Conservation (phyloP, 2,888 invertebrate species). For the Diachrysia chrysitis region DNA sequence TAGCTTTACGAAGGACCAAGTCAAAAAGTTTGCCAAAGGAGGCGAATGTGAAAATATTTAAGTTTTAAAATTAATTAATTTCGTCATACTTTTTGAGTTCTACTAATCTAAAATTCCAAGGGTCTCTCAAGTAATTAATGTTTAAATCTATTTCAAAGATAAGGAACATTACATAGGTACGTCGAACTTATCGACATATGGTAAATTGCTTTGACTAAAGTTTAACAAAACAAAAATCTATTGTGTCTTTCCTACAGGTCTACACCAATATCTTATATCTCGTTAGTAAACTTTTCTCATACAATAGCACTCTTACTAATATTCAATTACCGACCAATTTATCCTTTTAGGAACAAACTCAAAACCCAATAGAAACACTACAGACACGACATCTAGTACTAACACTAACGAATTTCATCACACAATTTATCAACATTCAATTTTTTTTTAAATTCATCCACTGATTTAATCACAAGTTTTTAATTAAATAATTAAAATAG, state of each 20-base stretch:
- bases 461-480: constrained; percentile 17
- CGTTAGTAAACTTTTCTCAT: not conserved
- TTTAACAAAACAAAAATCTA: not conserved
- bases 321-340: constrained; percentile 47
- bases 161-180: no score
- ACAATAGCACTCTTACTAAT: constrained; percentile 17
- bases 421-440: not conserved
- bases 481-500: constrained; percentile 8
- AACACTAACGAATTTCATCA: not conserved
- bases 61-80: not conserved
- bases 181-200: no score
- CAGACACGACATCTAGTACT: constrained; percentile 1
- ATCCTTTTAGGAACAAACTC: constrained; percentile 30
- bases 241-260: not conserved
- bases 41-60: not conserved
- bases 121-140: no score
- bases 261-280: not conserved
- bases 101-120: no score
- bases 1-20: not conserved
- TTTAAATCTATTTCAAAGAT: no score
- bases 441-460: constrained; percentile 11
- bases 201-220: no score
- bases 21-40: not conserved
- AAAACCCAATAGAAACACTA: constrained; percentile 27
- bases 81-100: no score